Evolutionary conservation across 2,113 vertebrate species (phyloP), one percentile per base, ranked within the genome.

Genomic region (Emydocephalus ijimae): DNA sequence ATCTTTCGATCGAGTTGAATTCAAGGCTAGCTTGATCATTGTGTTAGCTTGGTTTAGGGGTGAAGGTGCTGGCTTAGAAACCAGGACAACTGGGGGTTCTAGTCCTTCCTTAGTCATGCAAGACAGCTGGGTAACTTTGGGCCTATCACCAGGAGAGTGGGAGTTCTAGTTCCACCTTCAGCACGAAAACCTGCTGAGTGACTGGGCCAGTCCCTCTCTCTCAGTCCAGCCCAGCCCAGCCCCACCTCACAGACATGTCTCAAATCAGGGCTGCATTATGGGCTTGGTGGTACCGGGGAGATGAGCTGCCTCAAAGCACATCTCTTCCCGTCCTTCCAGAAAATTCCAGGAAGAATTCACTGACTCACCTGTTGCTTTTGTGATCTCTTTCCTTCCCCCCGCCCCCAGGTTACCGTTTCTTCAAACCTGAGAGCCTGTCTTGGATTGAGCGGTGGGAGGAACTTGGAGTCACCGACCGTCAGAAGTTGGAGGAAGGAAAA

Each of bases 361-460:
- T 4, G 7, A 5, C 48, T 92, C 10, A 88, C 50, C 29, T 10
- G 0, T 1, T 24, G 0, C 4, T 50, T 11, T 39, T 89, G 11
- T 34, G 6, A 14, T 39, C 52, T 12, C 26, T 50, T 11, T 3
- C 0, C 26, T 24, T 52, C 59, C 24, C 48, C 48, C 48, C 48
- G 1, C 26, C 1, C 20, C 29, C 43, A 92, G 92, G 92, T 26
- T 92, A 92, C 52, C 92, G 92, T 24, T 92, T 92, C 39, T 92
- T 92, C 87, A 92, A 92, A 23, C 92, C 92, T 0, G 92, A 92
- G 89, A 89, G 92, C 74, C 86, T 92, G 5, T 92, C 92, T 1
- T 92, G 92, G 92, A 90, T 92, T 3, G 92, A 92, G 9, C 74
- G 92, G 29, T 92, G 92, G 92, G 92, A 92, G n/a, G 92, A 92